phyloP scores from a whole-genome alignment of 1,140 invertebrate genomes.

The Caerostris extrusa region DNA sequence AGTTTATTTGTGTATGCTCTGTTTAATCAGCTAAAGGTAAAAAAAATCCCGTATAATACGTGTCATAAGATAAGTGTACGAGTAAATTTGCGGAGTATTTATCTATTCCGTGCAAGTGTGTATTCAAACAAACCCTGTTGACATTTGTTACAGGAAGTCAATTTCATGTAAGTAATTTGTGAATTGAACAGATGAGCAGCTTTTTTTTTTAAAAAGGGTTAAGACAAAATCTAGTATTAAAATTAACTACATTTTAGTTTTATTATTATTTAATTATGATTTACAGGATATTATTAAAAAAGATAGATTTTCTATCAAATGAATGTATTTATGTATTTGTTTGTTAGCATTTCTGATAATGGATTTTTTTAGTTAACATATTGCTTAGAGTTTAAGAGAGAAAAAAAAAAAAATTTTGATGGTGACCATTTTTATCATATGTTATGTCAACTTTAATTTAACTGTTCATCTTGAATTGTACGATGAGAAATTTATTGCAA shows the following conservation, averaged over 20 bases:
- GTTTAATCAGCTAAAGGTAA: slow-evolving; percentile 1
- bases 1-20: slow-evolving; percentile 28
- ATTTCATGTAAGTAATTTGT: background rate
- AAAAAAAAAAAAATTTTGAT: no score
- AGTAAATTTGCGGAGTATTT: slow-evolving; percentile 2
- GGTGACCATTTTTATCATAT: no score
- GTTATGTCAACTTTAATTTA: no score
- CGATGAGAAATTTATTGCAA: no score
- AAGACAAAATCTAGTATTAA: background rate
- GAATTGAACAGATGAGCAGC: background rate
- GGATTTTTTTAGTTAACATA: background rate
- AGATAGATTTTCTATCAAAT: background rate
- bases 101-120: background rate
- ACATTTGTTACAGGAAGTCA: background rate
- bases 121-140: slow-evolving; percentile 18
- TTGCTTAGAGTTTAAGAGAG: background rate
- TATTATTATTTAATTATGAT: background rate
- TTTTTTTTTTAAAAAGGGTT: background rate
- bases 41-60: background rate
- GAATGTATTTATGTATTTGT: background rate
- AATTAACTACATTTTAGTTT: background rate
- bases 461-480: no score
- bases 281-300: background rate
- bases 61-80: slow-evolving; percentile 36
- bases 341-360: background rate